Base-by-base conservation (phyloP, 1,140 invertebrate genomes). In the Leptopilina clavipes region DNA sequence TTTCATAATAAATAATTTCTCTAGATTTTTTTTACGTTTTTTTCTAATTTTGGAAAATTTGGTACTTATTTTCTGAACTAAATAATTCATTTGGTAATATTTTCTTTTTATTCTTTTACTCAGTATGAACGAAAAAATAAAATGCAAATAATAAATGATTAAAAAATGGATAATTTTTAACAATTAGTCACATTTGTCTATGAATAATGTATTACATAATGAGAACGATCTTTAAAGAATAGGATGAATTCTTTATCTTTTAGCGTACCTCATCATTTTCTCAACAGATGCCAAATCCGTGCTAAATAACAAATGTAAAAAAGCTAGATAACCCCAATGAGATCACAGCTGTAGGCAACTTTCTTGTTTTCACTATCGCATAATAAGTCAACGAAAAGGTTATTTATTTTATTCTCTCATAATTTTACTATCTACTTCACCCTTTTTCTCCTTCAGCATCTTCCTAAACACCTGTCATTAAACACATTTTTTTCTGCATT, bases 291-390 rank as follows among this genome's bases (percentile, higher is more conserved):
- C 25, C 12, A 65, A 65, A 65, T 31, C 59, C 25, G 59, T n/a
- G 59, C 19, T 65, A 25, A 65, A 65, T 31, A 65, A 65, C 59
- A 65, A 31, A 65, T 65, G 19, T 31, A 52, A 52, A 52, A 52
- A 52, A 17, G n/a, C 14, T 52, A n/a, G 48, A 52, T 52, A 65
- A 31, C 59, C 59, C 59, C 59, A 22, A 31, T 65, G 22, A 65
- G 59, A 25, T 65, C 59, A 65, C 22, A 65, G 59, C 59, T 65
- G 14, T 25, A 22, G 56, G 12, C 18, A 22, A 31, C 14, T 65
- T 31, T n/a, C 59, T 65, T 65, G 22, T 65, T 31, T n/a, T 11
- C 59, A 65, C 59, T 65, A 65, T 65, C 59, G 9, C 59, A 31
- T 31, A 3, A 65, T 25, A 31, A 65, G 59, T 65, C 11, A 65